Conservation (phyloP, 2,113 vertebrate species). For the Mesembrinibis cayennensis region DNA sequence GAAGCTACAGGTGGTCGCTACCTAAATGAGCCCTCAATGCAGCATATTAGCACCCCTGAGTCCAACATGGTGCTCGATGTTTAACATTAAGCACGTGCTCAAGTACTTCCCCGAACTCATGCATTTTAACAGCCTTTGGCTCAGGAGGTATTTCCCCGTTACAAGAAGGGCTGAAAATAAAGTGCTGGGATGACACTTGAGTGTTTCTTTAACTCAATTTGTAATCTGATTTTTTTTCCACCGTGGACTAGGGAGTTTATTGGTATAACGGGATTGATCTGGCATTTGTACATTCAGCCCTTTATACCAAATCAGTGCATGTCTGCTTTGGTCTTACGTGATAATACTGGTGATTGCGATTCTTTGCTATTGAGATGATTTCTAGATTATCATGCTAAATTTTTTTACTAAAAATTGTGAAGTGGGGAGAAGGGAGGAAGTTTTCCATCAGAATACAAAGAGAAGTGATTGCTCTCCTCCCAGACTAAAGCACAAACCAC, state of each 20-base stretch:
- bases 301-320: background rate
- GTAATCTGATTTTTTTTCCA: background rate
- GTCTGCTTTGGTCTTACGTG: background rate
- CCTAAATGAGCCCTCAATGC: rapidly evolving
- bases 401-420: background rate
- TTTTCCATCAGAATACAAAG: conserved; percentile 36
- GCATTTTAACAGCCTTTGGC: background rate
- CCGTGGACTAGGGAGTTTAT: background rate
- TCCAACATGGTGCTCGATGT: rapidly evolving
- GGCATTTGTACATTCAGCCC: background rate
- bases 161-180: background rate
- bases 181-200: background rate
- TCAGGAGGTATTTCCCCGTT: background rate
- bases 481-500: background rate
- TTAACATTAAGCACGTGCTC: rapidly evolving
- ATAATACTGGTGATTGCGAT: conserved; percentile 16
- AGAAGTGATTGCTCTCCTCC: conserved; percentile 34
- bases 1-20: background rate
- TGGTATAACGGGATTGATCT: background rate
- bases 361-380: conserved; percentile 1
- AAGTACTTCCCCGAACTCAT: background rate
- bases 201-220: background rate
- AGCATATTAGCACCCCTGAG: background rate
- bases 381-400: background rate
- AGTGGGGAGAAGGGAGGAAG: background rate